These are phyloP conservation scores for Aptenodytes forsteri DNA, from an alignment of 2,113 vertebrate genomes.

Conservation along the genomic window DNA sequence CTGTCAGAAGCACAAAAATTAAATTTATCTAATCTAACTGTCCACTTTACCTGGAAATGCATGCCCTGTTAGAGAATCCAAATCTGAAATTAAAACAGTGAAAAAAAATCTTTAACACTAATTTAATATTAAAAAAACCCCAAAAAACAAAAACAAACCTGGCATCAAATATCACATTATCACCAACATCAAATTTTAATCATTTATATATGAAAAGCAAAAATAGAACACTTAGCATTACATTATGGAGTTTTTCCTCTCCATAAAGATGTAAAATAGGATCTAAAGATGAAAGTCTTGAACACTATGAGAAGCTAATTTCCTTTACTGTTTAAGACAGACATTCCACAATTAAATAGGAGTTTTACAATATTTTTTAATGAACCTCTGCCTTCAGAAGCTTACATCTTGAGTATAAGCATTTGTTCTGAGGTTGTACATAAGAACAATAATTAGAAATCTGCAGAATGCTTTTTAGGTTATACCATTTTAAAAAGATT, in stretches of 20 bases:
- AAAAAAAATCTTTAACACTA: conserved; percentile 60
- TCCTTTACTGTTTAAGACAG: background rate
- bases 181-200: background rate
- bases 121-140: background rate
- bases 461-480: background rate
- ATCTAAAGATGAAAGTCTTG: background rate
- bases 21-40: conserved; percentile 52
- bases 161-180: background rate
- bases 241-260: background rate
- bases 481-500: background rate
- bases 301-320: background rate
- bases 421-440: background rate
- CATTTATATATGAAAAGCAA: background rate
- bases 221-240: background rate
- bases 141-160: background rate
- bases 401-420: background rate
- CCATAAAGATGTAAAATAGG: background rate
- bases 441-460: background rate
- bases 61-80: conserved; percentile 76
- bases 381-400: background rate
- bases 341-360: background rate
- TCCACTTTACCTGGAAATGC: conserved; percentile 70
- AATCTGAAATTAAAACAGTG: conserved; percentile 71
- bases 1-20: background rate
- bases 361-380: background rate